Base-by-base conservation (phyloP, 37 sponge, comb jelly and placozoan species). In the Spongilla lacustris region DNA sequence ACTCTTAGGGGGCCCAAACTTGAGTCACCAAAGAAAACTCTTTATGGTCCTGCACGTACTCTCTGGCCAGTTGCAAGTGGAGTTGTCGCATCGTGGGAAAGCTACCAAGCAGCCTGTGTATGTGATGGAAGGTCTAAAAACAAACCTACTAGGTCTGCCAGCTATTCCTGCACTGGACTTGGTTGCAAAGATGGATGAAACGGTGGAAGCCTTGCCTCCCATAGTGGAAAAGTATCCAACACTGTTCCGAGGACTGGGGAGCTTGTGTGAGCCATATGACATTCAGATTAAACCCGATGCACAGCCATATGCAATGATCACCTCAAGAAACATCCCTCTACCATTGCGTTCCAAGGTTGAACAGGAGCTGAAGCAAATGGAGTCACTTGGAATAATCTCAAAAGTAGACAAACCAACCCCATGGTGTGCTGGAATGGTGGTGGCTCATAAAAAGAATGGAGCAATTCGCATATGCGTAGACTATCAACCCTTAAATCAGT, bases 401-500 rank as follows among this genome's bases (percentile, higher is more conserved):
- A 58, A 29, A 66, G 76, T 75, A 14, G 68, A 66, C n/a, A 67
- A 84, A 67, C 84, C 84, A 84, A 84, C 84, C n/a, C 50, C 23
- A 17, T 83, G 83, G 83, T 83, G 83, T 71, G 73, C 83, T 26
- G 83, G 83, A 17, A 84, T 84, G 84, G 76, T 84, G 0, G 76
- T 84, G 24, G 84, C 75, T 17, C 84, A 67, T 8, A 84, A 84
- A 76, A 84, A 75, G 22, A 75, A 67, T 25, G 71, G 71, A 5
- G 8, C 66, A 19, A 66, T 84, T 13, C 76, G 84, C 30, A 84
- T 84, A 24, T 84, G 84, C 75, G 84, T 74, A 22, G 84, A 84
- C 84, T 75, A 26, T 30, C 67, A 35, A 25, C 37, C 76, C 21
- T 67, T 74, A 34, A 84, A 74, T 75, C 67, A 37, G 79, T 46